Evolutionary conservation across 2,113 vertebrate genomes (phyloP).

Genomic region (Oophaga pumilio): DNA sequence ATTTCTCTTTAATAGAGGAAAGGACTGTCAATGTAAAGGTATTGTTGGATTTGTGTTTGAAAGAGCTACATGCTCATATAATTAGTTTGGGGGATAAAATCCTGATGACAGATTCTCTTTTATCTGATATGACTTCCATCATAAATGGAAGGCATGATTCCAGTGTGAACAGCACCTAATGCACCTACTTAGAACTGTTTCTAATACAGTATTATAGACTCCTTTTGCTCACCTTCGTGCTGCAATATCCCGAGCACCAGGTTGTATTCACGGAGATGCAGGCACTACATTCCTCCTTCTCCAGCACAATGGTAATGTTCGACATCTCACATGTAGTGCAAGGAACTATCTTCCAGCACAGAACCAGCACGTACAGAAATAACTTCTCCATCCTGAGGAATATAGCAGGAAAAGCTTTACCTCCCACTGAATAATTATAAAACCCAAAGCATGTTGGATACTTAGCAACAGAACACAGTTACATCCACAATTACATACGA

Average conservation of each 20-base stretch:
- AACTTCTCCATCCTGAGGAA: slow-evolving; percentile 73
- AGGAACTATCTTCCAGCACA: slow-evolving; percentile 74
- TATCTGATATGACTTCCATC: no score
- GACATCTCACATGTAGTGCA: slow-evolving; percentile 75
- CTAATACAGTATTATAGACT: background rate
- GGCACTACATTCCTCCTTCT: slow-evolving; percentile 81
- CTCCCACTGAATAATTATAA: background rate
- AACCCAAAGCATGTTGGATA: background rate
- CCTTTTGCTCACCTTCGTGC: slow-evolving; percentile 74
- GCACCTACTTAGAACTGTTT: no score
- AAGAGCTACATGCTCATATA: no score
- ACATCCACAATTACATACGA: background rate
- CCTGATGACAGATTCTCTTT: no score
- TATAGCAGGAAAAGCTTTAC: background rate
- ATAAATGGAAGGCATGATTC: no score
- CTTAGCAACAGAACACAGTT: background rate
- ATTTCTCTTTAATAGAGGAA: no score
- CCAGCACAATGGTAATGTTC: slow-evolving; percentile 79
- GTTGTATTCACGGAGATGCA: slow-evolving; percentile 80
- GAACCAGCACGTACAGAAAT: slow-evolving; percentile 74
- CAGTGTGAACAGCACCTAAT: no score
- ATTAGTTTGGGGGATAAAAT: no score
- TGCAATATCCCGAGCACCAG: slow-evolving; percentile 84
- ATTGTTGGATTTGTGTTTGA: no score
- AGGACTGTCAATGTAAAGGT: no score